Evolutionary conservation across 2,888 invertebrate species (phyloP).

Genomic region (Malacosoma neustria): DNA sequence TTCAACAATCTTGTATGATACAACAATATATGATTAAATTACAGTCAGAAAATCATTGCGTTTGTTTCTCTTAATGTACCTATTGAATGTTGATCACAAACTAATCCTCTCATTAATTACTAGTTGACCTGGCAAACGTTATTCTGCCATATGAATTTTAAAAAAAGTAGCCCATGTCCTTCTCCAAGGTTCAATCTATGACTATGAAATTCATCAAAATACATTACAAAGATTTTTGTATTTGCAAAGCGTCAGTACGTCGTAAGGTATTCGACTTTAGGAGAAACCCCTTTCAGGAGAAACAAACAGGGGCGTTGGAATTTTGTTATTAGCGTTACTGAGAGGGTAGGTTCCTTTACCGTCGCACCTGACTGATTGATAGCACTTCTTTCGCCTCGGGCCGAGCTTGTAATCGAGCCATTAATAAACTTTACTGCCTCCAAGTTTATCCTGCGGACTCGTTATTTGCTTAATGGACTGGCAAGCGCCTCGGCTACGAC

Average conservation of each 20-base stretch:
- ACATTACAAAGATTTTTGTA: conserved; percentile 9
- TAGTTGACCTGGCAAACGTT: too few species aligned
- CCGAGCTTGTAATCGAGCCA: conserved; percentile 75
- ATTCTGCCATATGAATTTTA: too few species aligned
- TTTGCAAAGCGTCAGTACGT: conserved; percentile 33
- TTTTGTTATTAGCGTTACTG: conserved; percentile 73
- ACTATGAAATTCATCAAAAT: too few species aligned
- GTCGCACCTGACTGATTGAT: conserved; percentile 75
- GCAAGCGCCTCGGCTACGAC: conserved; percentile 56
- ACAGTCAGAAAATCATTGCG: too few species aligned
- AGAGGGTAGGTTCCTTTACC: conserved; percentile 55
- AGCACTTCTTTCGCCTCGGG: conserved; percentile 74
- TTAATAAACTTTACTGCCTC: conserved; percentile 74
- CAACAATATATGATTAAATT: too few species aligned
- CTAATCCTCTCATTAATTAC: too few species aligned
- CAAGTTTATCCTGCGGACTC: conserved; percentile 69
- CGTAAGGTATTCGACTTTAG: conserved; percentile 66
- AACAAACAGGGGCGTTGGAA: conserved; percentile 70
- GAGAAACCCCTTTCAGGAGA: conserved; percentile 65
- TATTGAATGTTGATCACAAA: too few species aligned
- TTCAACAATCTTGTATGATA: too few species aligned
- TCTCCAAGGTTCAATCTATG: too few species aligned
- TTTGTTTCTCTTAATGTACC: too few species aligned
- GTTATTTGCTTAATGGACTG: conserved; percentile 72
- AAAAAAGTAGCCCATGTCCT: too few species aligned